A percentile compares a stretch with the other conserved stretches of the same genome.
phyloP scores from a whole-genome alignment of 2,888 invertebrate species.

The Drosophila kanekoi region DNA sequence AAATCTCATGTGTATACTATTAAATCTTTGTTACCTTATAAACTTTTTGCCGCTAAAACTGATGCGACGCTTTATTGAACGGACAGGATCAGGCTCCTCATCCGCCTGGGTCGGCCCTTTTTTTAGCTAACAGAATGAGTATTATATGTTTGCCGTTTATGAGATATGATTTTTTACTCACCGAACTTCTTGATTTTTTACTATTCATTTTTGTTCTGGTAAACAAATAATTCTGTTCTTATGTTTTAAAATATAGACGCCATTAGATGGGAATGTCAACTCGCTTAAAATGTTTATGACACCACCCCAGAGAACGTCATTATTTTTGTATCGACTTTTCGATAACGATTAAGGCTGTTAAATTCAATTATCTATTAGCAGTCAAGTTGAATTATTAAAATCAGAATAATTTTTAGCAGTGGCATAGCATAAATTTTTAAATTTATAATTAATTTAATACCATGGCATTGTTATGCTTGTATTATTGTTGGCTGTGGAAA shows the following conservation, averaged over 20 bases:
- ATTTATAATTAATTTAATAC: no score
- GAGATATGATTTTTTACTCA: conserved; percentile 19
- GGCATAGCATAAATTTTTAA: no score
- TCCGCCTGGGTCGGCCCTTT: conserved; percentile 10
- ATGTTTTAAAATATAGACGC: conserved; percentile 48
- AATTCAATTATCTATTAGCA: not conserved
- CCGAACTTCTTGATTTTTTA: conserved; percentile 58
- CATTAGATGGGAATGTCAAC: conserved; percentile 30
- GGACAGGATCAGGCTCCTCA: conserved; percentile 31
- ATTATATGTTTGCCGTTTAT: not conserved
- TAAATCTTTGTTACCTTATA: conserved; percentile 43
- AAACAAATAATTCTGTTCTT: conserved; percentile 1
- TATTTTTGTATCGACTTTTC: conserved; percentile 16
- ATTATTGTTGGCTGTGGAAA: no score
- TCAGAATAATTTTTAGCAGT: no score
- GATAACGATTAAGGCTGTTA: conserved; percentile 5
- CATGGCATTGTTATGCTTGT: no score
- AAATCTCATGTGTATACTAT: not conserved
- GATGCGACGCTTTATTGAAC: conserved; percentile 55
- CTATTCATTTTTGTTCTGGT: conserved; percentile 41
- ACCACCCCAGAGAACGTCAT: conserved; percentile 7
- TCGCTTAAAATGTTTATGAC: not conserved
- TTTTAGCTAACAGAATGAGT: conserved; percentile 40
- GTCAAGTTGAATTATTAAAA: no score
- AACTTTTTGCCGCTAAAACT: conserved; percentile 71